phyloP scores from a whole-genome alignment of 1,140 invertebrate genomes.

The Papilio machaon region DNA sequence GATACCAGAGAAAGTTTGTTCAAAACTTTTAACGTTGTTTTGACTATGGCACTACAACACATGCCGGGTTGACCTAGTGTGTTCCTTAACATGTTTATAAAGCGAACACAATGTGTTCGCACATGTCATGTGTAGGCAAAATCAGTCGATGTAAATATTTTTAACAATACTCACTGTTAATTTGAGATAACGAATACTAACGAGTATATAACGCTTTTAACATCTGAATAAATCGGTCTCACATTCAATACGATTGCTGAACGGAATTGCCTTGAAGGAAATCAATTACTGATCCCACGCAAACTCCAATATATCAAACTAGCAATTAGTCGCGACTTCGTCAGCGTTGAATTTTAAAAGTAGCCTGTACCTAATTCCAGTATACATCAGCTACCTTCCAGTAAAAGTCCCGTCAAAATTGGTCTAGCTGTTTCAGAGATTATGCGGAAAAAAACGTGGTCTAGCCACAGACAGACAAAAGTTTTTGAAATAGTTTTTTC shows the following conservation, averaged over 20 bases:
- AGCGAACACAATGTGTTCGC: no score
- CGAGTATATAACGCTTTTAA: background rate
- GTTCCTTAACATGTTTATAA: background rate
- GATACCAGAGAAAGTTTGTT: background rate
- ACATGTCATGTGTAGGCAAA: background rate
- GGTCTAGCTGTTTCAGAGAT: no score
- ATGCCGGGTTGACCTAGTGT: background rate
- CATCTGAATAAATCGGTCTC: background rate
- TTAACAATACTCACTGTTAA: background rate
- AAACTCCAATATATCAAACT: background rate
- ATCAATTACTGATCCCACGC: background rate
- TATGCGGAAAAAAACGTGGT: no score
- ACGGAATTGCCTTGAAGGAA: background rate
- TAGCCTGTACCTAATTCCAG: no score
- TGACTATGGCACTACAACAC: background rate
- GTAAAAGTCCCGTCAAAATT: no score
- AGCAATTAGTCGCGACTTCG: no score
- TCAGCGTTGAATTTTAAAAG: no score
- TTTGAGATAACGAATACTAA: background rate
- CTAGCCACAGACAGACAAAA: no score
- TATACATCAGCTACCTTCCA: no score
- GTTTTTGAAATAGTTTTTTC: no score
- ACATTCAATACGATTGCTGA: background rate
- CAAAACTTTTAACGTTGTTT: background rate
- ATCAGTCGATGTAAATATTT: conserved; percentile 12